Base-by-base conservation (phyloP, 2,797 vertebrate species). In the Dallia pectoralis region DNA sequence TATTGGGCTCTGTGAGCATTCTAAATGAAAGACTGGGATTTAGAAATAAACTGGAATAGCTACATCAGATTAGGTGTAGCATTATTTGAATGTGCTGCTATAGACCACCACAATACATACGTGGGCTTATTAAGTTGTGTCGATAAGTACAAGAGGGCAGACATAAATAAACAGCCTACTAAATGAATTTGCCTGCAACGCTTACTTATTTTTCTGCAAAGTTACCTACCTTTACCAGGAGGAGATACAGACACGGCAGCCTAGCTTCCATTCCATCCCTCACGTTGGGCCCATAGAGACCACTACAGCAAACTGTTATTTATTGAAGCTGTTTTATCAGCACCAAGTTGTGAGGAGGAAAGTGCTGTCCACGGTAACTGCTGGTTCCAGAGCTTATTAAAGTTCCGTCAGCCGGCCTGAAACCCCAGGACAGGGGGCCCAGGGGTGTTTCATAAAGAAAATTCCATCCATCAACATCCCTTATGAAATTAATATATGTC, bases 401-500 rank as follows among this genome's bases (percentile, higher is more conserved):
- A 92, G 88, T 88, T 89, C 87, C 19, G 82, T 81, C 91, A 93
- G 82, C 86, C 90, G 77, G 85, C 22, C 53, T 53, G 53, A 59
- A 59, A 59, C 53, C 53, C 25, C 67, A 68, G 44, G 22, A 12
- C 67, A 48, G 67, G n/a, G 53, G 25, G 30, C 84, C 62, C 30
- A 74, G 80, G 44, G 69, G 22, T 16, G 56, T 77, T 84, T 93
- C 93, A 93, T 89, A 92, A 92, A 92, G 86, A 89, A 93, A 91
- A 93, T 89, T 91, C 89, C 92, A 95, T 94, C 91, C 85, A 93
- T 94, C 93, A 94, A 89, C 89, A 82, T 90, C 91, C 89, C 87
- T 85, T 91, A 93, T 91, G 78, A 94, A 95, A 95, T 95, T 92
- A 94, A 94, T 91, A 93, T 85, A 87, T 93, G 92, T 93, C 92